A percentile compares a stretch with the other conserved stretches of the same genome.
phyloP scores from a whole-genome alignment of 2,113 vertebrate genomes.

The Parus major region DNA sequence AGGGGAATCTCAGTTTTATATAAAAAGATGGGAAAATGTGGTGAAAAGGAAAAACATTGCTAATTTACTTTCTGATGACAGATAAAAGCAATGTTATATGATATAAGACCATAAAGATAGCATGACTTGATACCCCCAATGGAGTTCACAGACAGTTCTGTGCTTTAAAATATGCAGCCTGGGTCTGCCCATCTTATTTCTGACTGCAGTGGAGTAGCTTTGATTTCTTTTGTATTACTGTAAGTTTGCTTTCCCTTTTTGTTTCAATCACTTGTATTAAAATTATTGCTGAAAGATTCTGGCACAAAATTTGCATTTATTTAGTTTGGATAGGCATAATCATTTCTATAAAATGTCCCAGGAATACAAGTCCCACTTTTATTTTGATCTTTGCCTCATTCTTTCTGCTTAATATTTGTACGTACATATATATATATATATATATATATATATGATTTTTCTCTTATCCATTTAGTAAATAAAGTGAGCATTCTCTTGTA shows the following conservation, averaged over 20 bases:
- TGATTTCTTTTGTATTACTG: conserved; percentile 38
- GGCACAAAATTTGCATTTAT: conserved; percentile 41
- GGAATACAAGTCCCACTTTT: not conserved
- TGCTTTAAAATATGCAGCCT: conserved; percentile 19
- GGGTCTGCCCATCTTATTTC: conserved; percentile 22
- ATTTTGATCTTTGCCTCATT: not conserved
- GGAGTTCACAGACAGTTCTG: conserved; percentile 7
- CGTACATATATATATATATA: not conserved
- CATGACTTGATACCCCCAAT: not conserved
- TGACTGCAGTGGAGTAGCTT: conserved; percentile 1
- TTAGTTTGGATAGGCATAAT: not conserved
- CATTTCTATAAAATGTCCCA: not conserved
- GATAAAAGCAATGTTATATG: conserved; percentile 7
- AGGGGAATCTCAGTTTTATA: not conserved
- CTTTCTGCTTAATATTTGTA: not conserved
- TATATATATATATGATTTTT: not conserved
- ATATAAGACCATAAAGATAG: not conserved
- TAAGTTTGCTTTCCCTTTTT: conserved; percentile 42
- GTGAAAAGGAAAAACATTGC: not conserved
- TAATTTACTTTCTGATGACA: conserved; percentile 14
- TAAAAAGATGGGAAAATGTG: not conserved
- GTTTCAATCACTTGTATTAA: conserved; percentile 29
- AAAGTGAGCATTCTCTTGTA: not conserved
- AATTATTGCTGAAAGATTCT: conserved; percentile 13
- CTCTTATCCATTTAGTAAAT: not conserved